phyloP scores from a whole-genome alignment of 2,113 vertebrate genomes.

The Xyrauchen texanus region DNA sequence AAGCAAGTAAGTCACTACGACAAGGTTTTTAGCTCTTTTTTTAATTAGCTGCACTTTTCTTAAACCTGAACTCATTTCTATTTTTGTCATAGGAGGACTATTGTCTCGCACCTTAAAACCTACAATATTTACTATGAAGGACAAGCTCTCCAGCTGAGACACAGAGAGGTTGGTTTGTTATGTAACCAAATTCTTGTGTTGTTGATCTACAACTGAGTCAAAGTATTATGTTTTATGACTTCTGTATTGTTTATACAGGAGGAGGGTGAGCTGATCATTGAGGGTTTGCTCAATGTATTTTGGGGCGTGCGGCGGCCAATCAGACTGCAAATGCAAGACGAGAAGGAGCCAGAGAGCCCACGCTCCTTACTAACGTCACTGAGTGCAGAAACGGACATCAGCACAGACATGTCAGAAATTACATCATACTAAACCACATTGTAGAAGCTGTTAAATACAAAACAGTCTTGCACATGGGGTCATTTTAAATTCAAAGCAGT shows the following conservation, averaged over 20 bases:
- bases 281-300: slow-evolving; percentile 94
- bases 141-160: slow-evolving; percentile 91
- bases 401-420: not conserved
- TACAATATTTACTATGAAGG: slow-evolving; percentile 96
- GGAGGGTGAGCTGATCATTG: slow-evolving; percentile 90
- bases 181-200: not conserved
- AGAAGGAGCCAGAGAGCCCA: slow-evolving; percentile 85
- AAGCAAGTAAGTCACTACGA: slow-evolving; percentile 82
- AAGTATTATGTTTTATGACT: slow-evolving; percentile 29
- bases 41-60: not conserved
- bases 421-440: not conserved
- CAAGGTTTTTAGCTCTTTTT: not conserved
- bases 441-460: not conserved
- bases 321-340: slow-evolving; percentile 97
- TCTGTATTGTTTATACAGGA: slow-evolving; percentile 74
- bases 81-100: slow-evolving; percentile 74
- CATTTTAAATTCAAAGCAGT: not conserved
- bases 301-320: slow-evolving; percentile 96
- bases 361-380: slow-evolving; percentile 86
- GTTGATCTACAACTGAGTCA: not conserved
- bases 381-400: not conserved
- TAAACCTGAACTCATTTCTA: not conserved
- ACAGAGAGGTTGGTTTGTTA: slow-evolving; percentile 81
- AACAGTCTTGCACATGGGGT: not conserved
- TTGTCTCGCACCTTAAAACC: slow-evolving; percentile 88